These are phyloP conservation scores for Tyria jacobaeae DNA, from an alignment of 2,888 invertebrate genomes.

Conservation along the genomic window DNA sequence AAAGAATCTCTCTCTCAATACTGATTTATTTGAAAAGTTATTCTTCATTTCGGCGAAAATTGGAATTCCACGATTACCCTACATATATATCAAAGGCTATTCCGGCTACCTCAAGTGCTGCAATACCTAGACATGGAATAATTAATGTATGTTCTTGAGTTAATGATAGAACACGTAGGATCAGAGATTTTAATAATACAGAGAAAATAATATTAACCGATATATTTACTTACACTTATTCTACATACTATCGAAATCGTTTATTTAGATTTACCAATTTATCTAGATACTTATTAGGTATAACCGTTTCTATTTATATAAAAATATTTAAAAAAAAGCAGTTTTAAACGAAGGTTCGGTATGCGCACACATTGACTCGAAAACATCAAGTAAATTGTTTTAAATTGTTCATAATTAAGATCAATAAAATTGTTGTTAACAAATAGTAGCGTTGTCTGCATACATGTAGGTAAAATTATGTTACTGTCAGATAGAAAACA, in stretches of 20 bases:
- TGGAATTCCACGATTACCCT: too few species aligned
- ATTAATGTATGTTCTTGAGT: not conserved
- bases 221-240: not conserved
- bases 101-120: too few species aligned
- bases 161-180: not conserved
- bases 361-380: conserved; percentile 16
- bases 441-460: not conserved
- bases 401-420: conserved; percentile 28
- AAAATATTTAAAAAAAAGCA: not conserved
- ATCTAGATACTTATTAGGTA: not conserved
- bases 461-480: not conserved
- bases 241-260: not conserved
- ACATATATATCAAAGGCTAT: too few species aligned
- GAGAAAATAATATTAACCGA: not conserved
- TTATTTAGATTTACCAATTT: not conserved
- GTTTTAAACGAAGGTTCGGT: not conserved
- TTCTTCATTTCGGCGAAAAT: too few species aligned
- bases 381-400: conserved; percentile 37
- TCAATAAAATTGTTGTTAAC: not conserved
- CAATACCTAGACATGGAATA: too few species aligned
- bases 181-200: not conserved
- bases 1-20: too few species aligned
- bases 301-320: not conserved
- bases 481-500: not conserved
- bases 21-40: too few species aligned